phyloP scores from a whole-genome alignment of 1,140 invertebrate species.

The Polypedilum vanderplanki region DNA sequence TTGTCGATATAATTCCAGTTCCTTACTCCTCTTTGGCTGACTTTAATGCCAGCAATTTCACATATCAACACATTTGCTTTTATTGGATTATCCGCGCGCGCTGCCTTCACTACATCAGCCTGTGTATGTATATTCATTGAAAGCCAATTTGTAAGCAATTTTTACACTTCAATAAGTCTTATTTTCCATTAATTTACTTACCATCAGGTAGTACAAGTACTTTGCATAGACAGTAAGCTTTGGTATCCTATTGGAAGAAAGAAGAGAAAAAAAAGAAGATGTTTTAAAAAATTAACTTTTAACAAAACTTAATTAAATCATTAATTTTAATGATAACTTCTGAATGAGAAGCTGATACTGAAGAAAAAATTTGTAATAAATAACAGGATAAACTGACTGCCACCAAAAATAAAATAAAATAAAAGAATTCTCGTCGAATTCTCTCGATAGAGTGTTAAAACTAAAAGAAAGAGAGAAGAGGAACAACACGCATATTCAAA shows the following conservation, averaged over 20 bases:
- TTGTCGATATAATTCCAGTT: background rate
- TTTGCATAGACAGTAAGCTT: slow-evolving; percentile 29
- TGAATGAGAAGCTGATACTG: too few species aligned
- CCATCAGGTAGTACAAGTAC: slow-evolving; percentile 23
- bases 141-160: background rate
- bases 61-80: slow-evolving; percentile 18
- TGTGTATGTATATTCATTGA: background rate
- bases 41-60: slow-evolving; percentile 11
- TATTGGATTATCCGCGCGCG: slow-evolving; percentile 10
- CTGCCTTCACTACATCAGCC: too few species aligned
- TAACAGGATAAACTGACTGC: too few species aligned
- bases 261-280: background rate
- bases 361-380: too few species aligned
- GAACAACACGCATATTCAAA: too few species aligned
- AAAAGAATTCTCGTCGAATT: too few species aligned
- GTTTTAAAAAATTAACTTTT: background rate
- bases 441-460: too few species aligned
- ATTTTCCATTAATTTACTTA: background rate
- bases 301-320: background rate
- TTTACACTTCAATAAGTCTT: slow-evolving; percentile 6
- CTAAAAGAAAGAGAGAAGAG: too few species aligned
- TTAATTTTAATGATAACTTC: too few species aligned
- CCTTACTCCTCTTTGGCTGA: background rate
- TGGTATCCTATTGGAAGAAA: background rate
- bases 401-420: too few species aligned